These are phyloP conservation scores for Emys orbicularis DNA, from an alignment of 2,797 vertebrate species.

Conservation along the genomic window DNA sequence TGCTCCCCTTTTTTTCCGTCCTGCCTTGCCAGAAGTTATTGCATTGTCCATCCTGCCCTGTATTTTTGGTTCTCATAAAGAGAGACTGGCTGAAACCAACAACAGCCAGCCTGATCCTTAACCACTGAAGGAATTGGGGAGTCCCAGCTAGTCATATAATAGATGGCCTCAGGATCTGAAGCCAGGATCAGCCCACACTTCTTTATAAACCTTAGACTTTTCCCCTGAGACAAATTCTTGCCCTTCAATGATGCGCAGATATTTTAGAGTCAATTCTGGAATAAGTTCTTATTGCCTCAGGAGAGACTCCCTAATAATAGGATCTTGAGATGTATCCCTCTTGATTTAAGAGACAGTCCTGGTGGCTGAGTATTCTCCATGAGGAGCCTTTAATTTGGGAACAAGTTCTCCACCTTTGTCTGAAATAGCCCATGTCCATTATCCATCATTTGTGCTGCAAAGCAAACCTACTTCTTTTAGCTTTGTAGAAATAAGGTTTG, in stretches of 20 bases:
- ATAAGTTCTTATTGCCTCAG: not conserved
- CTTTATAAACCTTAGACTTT: not conserved
- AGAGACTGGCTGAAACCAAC: not conserved
- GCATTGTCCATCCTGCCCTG: not conserved
- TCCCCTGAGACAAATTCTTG: not conserved
- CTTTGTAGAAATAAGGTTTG: not conserved
- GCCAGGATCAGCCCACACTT: not conserved
- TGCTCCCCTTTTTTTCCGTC: not conserved
- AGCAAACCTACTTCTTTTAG: not conserved
- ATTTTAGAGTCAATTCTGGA: not conserved
- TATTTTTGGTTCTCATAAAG: not conserved
- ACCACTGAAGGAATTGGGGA: not conserved
- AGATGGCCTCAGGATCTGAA: not conserved
- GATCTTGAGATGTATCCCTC: not conserved
- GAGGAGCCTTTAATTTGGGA: no score
- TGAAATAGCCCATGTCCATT: no score
- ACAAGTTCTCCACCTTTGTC: no score
- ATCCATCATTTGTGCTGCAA: not conserved
- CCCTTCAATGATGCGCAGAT: not conserved
- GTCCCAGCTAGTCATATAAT: not conserved
- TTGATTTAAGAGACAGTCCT: not conserved
- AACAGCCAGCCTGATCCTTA: not conserved
- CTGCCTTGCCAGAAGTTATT: not conserved
- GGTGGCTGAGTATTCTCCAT: no score
- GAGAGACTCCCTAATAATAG: not conserved